phyloP scores from a whole-genome alignment of 1,140 invertebrate genomes.

The Atta cephalotes region DNA sequence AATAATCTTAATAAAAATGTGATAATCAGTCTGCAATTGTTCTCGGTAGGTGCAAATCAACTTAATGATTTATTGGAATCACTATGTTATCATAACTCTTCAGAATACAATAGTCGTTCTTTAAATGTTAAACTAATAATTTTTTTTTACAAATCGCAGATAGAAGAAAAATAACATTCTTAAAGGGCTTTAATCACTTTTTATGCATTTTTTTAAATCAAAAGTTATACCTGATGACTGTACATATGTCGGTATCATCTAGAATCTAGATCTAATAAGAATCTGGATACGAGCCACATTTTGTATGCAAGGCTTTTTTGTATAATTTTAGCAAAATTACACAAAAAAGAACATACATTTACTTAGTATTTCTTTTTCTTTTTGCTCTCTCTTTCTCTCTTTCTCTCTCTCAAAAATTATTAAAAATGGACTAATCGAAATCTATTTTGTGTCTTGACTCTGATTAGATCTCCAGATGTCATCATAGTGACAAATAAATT shows the following conservation, averaged over 20 bases:
- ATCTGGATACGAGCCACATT: too few species aligned
- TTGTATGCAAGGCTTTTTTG: too few species aligned
- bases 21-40: neutral
- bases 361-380: too few species aligned
- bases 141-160: neutral
- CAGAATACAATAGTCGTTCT: neutral
- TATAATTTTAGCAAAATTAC: too few species aligned
- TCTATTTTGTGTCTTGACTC: too few species aligned
- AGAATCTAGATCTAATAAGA: too few species aligned
- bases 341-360: too few species aligned
- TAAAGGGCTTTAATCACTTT: neutral
- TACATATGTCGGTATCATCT: neutral
- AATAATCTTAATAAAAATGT: neutral
- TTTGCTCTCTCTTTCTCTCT: too few species aligned
- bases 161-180: neutral
- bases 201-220: neutral
- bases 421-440: too few species aligned
- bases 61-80: neutral
- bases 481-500: neutral
- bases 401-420: too few species aligned
- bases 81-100: neutral
- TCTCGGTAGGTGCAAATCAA: neutral
- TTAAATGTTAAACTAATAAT: neutral
- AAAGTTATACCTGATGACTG: neutral
- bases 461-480: too few species aligned